Evolutionary conservation across 2,797 vertebrate genomes (phyloP).

Genomic region (Microcaecilia unicolor): DNA sequence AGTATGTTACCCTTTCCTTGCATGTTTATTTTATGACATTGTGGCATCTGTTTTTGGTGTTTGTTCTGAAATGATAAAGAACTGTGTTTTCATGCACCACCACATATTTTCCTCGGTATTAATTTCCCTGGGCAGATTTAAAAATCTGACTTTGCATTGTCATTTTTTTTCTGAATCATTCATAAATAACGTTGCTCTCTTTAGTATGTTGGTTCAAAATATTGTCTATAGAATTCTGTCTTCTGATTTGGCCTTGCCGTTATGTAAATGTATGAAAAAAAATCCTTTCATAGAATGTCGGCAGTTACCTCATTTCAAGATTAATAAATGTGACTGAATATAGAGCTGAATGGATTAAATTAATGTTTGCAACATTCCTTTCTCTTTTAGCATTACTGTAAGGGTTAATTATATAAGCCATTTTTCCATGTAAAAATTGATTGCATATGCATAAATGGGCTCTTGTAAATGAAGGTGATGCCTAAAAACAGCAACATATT

Average conservation of each 20-base stretch:
- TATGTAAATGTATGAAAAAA: not conserved
- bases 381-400: too few species aligned
- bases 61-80: conserved; percentile 51
- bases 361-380: too few species aligned
- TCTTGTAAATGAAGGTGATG: too few species aligned
- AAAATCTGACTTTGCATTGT: conserved; percentile 23
- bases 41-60: conserved; percentile 48
- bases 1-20: conserved; percentile 55
- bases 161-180: conserved; percentile 23
- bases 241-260: not conserved
- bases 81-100: conserved; percentile 27
- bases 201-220: conserved; percentile 13
- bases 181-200: conserved; percentile 16
- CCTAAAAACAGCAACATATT: too few species aligned
- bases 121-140: conserved; percentile 42
- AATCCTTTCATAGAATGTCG: too few species aligned
- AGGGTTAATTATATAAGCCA: too few species aligned
- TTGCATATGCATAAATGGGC: too few species aligned
- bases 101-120: conserved; percentile 39
- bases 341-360: too few species aligned
- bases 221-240: not conserved
- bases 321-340: too few species aligned
- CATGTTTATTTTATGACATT: conserved; percentile 66
- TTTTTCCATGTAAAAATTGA: too few species aligned
- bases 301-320: too few species aligned